phyloP scores from a whole-genome alignment of 2,113 vertebrate genomes.

The Aptenodytes forsteri region DNA sequence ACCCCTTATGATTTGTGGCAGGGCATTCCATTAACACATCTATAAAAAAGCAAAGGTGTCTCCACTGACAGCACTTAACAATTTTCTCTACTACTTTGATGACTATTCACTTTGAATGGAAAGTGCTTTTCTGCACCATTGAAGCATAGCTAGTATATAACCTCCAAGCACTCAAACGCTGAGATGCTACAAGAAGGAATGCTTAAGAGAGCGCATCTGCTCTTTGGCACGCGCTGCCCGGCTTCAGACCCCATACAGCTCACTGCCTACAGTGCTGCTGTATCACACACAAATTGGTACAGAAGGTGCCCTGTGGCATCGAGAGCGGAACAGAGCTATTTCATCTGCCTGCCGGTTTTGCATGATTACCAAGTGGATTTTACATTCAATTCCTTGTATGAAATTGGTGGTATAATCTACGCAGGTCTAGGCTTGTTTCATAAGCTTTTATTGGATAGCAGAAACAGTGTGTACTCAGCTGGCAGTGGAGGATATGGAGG shows the following conservation, averaged over 20 bases:
- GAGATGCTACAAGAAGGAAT: not conserved
- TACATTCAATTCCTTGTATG: not conserved
- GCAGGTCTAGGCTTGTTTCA: not conserved
- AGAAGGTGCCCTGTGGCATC: not conserved
- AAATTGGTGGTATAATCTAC: not conserved
- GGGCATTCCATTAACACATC: not conserved
- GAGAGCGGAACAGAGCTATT: not conserved
- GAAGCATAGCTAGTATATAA: not conserved
- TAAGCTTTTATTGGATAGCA: not conserved
- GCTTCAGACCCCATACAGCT: not conserved
- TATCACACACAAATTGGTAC: not conserved
- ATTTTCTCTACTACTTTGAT: conserved; percentile 21
- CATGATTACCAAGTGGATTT: not conserved
- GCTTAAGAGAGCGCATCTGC: not conserved
- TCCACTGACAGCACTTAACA: not conserved
- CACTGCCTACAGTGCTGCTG: not conserved
- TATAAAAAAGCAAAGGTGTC: not conserved
- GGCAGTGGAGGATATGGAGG: not conserved
- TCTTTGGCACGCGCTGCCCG: accelerated
- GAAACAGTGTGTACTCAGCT: not conserved
- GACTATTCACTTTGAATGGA: not conserved
- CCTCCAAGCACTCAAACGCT: not conserved
- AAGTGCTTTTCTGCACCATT: conserved; percentile 16
- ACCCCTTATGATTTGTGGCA: not conserved
- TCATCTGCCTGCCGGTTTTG: not conserved